Percentiles rank a stretch among this genome's conserved stretches.
Evolutionary conservation across 2,113 vertebrate species (phyloP).

Genomic region (Mola mola): DNA sequence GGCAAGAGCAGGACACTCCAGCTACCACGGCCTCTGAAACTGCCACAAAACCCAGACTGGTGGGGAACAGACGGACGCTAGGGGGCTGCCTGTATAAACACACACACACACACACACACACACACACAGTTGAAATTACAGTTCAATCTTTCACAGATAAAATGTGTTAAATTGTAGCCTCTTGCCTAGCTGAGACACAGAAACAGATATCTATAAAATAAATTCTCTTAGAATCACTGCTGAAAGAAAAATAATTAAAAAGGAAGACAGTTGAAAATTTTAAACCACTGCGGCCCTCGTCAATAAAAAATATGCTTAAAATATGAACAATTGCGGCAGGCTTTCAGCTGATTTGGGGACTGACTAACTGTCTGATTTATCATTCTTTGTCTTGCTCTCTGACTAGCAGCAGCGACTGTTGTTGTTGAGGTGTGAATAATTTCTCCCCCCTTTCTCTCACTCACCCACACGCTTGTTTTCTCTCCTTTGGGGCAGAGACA

Average conservation of each 20-base stretch:
- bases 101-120: constrained; percentile 14
- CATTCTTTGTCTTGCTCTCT: constrained; percentile 11
- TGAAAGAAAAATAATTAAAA: constrained; percentile 2
- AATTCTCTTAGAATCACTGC: background rate
- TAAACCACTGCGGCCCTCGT: background rate
- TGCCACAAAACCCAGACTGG: constrained; percentile 78
- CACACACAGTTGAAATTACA: background rate
- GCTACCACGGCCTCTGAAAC: constrained; percentile 81
- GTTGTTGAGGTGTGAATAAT: background rate
- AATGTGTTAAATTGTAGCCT: background rate
- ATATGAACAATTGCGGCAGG: background rate
- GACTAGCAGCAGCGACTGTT: constrained; percentile 17
- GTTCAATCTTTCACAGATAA: background rate
- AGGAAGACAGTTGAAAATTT: background rate
- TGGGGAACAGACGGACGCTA: constrained; percentile 88
- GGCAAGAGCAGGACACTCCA: constrained; percentile 83
- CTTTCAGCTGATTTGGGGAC: constrained; percentile 1
- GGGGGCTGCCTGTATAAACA: constrained; percentile 84
- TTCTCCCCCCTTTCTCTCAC: background rate
- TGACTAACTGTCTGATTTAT: constrained; percentile 8
- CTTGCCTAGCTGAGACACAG: background rate
- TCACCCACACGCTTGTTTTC: constrained; percentile 9
- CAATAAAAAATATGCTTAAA: background rate
- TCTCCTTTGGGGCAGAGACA: constrained; percentile 6
- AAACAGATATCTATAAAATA: background rate